Conservation (phyloP, 2,888 invertebrate genomes). For the Zygothrica quintamaculata region DNA sequence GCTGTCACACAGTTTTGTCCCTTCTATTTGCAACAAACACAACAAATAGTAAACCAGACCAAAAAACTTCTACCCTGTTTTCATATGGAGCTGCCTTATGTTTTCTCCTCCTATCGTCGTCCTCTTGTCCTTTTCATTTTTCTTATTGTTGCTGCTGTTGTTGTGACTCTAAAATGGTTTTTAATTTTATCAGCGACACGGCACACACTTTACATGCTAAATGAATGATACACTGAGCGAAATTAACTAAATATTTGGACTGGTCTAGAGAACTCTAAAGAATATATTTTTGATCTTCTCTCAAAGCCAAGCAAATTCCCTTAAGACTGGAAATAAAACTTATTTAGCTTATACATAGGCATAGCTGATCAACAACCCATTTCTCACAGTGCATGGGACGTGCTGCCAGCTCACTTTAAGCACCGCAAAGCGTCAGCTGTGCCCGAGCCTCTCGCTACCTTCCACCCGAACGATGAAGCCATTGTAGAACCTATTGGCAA, state of each 20-base stretch:
- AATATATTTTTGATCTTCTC: too few species aligned
- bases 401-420: constrained; percentile 59
- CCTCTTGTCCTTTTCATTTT: constrained; percentile 16
- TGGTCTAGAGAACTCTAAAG: too few species aligned
- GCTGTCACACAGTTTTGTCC: constrained; percentile 35
- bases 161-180: constrained; percentile 70
- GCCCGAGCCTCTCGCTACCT: too few species aligned
- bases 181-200: constrained; percentile 75
- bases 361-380: too few species aligned
- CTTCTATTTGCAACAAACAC: too few species aligned
- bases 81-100: constrained; percentile 38
- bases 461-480: too few species aligned
- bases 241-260: too few species aligned
- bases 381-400: constrained; percentile 58
- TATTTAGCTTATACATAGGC: too few species aligned
- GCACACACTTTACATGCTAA: constrained; percentile 63
- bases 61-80: constrained; percentile 40
- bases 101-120: constrained; percentile 19
- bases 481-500: constrained; percentile 47
- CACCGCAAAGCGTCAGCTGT: constrained; percentile 56
- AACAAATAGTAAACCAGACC: background rate
- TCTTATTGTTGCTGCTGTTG: too few species aligned
- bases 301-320: too few species aligned
- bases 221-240: constrained; percentile 62
- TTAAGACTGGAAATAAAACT: too few species aligned